These are phyloP conservation scores for Phymanthus crucifer DNA, from an alignment of 92 coral and sea anemone genomes.

Conservation along the genomic window DNA sequence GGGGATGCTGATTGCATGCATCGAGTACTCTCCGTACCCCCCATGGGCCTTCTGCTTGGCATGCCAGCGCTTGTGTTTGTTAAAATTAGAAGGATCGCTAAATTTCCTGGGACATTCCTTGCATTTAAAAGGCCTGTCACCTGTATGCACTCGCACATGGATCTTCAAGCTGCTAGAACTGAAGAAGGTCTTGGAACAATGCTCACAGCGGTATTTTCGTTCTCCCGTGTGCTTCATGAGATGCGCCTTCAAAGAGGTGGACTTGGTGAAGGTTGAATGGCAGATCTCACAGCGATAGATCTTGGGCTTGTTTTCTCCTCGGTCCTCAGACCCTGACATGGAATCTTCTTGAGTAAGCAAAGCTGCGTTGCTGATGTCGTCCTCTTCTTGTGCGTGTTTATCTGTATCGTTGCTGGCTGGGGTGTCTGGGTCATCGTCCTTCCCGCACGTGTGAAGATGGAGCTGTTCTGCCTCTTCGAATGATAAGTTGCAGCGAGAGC, in stretches of 20 bases:
- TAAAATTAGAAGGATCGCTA: conserved; percentile 98
- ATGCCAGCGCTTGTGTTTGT: conserved; percentile 99
- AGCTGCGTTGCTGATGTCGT: conserved; percentile 14
- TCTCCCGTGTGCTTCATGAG: conserved; percentile 95
- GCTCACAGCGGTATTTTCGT: conserved; percentile 91
- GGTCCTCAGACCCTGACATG: conserved; percentile 26
- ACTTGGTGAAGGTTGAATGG: conserved; percentile 84
- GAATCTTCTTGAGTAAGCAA: conserved; percentile 16
- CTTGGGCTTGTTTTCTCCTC: conserved; percentile 28
- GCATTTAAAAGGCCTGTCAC: conserved; percentile 96
- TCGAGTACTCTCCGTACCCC: conserved; percentile 50
- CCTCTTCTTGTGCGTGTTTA: conserved; percentile 36
- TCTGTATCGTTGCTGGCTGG: conserved; percentile 29
- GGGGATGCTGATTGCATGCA: conserved; percentile 36
- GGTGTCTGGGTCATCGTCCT: conserved; percentile 38
- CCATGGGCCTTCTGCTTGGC: conserved; percentile 65
- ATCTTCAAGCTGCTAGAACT: conserved; percentile 97
- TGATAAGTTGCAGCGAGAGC: conserved; percentile 87
- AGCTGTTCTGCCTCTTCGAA: conserved; percentile 93
- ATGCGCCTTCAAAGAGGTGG: conserved; percentile 93
- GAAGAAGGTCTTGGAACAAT: conserved; percentile 91
- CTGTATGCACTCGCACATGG: conserved; percentile 96
- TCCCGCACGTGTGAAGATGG: conserved; percentile 84
- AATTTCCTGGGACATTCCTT: conserved; percentile 94
- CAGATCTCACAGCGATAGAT: conserved; percentile 87